Evolutionary conservation across 2,888 invertebrate genomes (phyloP), one percentile per base, ranked within the genome.

Genomic region (Microctonus hyperodae): DNA sequence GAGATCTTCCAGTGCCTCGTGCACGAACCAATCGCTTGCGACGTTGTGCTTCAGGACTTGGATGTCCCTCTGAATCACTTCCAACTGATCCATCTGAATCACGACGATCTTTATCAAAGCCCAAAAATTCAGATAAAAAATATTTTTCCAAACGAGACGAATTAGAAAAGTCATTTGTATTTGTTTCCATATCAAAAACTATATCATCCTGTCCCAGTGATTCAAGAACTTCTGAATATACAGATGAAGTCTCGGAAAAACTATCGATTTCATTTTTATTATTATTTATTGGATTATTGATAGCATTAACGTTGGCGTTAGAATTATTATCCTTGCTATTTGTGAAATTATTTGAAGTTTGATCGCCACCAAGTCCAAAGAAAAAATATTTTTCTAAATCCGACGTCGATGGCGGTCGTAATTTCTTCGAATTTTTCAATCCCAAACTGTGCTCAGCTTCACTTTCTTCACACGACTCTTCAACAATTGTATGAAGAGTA

Each of bases 391-490:
- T 95, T 82, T 96, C 96, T 71, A 96, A 84, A 78, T 95, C 94
- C 0, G 95, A 94, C 0, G 93, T 91, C 1, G 92, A 92, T 67
- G 89, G 86, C 37, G 91, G 91, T 65, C 92, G 87, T 89, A 84
- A 85, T 87, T 79, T 83, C 87, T 78, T 84, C 83, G 74, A 86
- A 70, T 70, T 84, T 66, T 75, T 80, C 0, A 73, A 82, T 1
- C 83, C 78, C 13, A 81, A 31, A 35, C 78, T 79, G 51, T 89
- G 90, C 77, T 94, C 94, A 69, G 92, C 89, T 84, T 94, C 94
- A 83, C 95, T 95, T 84, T 96, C 96, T 85, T 96, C 96, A 83
- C 96, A 96, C 78, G 95, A 95, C 85, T 96, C 96, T 85, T 96
- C 96, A 31, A 95, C 92, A 74, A 96, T 96, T 0, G 96, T 96